Conservation (phyloP, 2,797 vertebrate genomes). For the Sebastes goodei region DNA sequence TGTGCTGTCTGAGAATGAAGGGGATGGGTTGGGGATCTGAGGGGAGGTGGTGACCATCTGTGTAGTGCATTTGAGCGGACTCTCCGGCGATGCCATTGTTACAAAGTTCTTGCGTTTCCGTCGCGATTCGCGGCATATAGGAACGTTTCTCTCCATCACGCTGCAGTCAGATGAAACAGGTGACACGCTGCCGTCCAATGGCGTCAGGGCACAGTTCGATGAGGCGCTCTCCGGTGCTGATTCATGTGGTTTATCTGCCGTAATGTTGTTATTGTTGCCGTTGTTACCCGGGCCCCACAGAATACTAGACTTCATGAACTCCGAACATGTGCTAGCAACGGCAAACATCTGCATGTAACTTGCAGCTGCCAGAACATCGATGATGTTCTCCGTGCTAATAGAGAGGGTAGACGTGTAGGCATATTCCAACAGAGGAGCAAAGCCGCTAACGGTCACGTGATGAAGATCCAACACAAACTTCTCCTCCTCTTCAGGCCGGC, state of each 20-base stretch:
- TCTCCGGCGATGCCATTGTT: slow-evolving; percentile 94
- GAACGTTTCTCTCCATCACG: slow-evolving; percentile 92
- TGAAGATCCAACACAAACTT: slow-evolving; percentile 94
- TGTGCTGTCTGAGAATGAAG: slow-evolving; percentile 89
- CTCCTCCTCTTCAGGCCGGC: slow-evolving; percentile 90
- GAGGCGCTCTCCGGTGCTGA: slow-evolving; percentile 87
- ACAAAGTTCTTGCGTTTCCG: slow-evolving; percentile 95
- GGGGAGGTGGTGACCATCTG: slow-evolving; percentile 89
- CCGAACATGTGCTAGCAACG: slow-evolving; percentile 97
- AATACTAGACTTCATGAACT: slow-evolving; percentile 99
- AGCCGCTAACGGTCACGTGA: slow-evolving; percentile 94
- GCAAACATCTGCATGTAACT: slow-evolving; percentile 97
- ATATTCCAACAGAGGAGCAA: slow-evolving; percentile 95
- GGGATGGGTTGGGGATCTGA: slow-evolving; percentile 91
- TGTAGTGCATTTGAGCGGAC: slow-evolving; percentile 92
- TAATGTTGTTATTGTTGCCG: slow-evolving; percentile 56
- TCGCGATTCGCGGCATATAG: slow-evolving; percentile 92
- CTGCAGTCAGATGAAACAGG: slow-evolving; percentile 97
- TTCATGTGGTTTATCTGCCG: slow-evolving; percentile 88
- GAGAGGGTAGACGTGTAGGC: slow-evolving; percentile 98
- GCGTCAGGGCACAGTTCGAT: slow-evolving; percentile 89
- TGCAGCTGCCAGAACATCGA: slow-evolving; percentile 96
- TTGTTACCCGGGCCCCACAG: slow-evolving; percentile 88
- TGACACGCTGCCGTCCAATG: slow-evolving; percentile 93
- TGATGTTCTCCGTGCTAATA: slow-evolving; percentile 98